A percentile compares a stretch with the other conserved stretches of the same genome.
Conservation (phyloP, 2,113 vertebrate genomes). For the Pseudorhombus dupliciocellatus region DNA sequence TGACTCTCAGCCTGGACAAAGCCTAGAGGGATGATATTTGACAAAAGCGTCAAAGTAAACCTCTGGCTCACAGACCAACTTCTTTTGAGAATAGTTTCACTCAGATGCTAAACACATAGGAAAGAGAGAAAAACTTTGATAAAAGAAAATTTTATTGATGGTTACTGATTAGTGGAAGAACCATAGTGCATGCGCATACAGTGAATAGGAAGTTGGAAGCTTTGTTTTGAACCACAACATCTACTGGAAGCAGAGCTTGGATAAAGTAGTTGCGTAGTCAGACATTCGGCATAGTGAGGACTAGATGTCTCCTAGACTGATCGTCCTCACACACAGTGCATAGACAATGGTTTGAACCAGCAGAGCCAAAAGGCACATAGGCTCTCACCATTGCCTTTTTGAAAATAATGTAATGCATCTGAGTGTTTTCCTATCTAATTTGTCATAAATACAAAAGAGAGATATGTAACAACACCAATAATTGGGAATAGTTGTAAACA, state of each 20-base stretch:
- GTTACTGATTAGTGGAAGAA: conserved; percentile 92
- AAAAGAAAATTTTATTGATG: conserved; percentile 95
- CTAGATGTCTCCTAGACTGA: conserved; percentile 5
- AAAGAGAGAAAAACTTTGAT: conserved; percentile 82
- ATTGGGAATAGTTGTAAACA: conserved; percentile 94
- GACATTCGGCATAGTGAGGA: conserved; percentile 69
- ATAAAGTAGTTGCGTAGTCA: conserved; percentile 87
- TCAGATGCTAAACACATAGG: neutral
- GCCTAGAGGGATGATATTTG: too few species aligned
- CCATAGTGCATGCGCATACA: conserved; percentile 97
- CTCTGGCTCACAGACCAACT: too few species aligned
- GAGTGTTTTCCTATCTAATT: conserved; percentile 57
- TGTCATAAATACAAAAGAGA: conserved; percentile 87
- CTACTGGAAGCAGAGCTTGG: conserved; percentile 93
- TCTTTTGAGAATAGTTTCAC: neutral
- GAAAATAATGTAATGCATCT: conserved; percentile 59
- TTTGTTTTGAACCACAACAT: conserved; percentile 89
- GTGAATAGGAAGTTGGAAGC: conserved; percentile 91
- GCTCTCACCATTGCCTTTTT: conserved; percentile 64
- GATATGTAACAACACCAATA: conserved; percentile 91
- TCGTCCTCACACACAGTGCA: conserved; percentile 76
- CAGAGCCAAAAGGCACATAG: neutral
- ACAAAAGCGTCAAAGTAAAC: neutral
- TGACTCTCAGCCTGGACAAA: too few species aligned
- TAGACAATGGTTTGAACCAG: conserved; percentile 66